A percentile compares a stretch with the other conserved stretches of the same genome.
phyloP scores from a whole-genome alignment of 2,888 invertebrate species.

The Drosophila sordidapex region DNA sequence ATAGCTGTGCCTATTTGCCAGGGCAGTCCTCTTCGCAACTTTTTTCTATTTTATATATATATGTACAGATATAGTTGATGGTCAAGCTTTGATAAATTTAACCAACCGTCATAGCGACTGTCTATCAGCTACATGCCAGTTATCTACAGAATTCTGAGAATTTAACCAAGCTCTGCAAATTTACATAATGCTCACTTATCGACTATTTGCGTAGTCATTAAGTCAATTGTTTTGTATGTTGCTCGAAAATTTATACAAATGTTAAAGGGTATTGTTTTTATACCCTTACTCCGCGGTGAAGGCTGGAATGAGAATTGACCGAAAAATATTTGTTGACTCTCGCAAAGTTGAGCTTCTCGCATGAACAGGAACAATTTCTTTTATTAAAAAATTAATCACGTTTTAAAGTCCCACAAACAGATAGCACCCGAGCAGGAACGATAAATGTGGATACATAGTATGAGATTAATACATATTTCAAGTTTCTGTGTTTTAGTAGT shows the following conservation, averaged over 20 bases:
- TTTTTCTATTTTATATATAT: not conserved
- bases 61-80: not conserved
- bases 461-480: not conserved
- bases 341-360: not conserved
- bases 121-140: not conserved
- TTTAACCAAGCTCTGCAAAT: not conserved
- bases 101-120: not conserved
- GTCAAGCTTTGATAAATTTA: not conserved
- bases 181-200: not conserved
- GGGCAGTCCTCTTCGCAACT: not conserved
- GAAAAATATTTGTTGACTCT: not conserved
- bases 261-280: not conserved
- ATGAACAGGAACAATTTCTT: not conserved
- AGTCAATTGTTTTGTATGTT: not conserved
- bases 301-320: not conserved
- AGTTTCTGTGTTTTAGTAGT: not conserved
- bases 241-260: not conserved
- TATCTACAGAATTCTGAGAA: not conserved
- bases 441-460: not conserved
- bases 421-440: not conserved
- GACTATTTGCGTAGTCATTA: not conserved
- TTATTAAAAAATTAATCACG: not conserved
- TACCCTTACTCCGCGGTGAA: not conserved
- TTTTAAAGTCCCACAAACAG: not conserved
- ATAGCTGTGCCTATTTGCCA: slow-evolving; percentile 8